A percentile compares a stretch with the other conserved stretches of the same genome.
Conservation (phyloP, 2,888 invertebrate genomes). For the Drosophila barbarae region DNA sequence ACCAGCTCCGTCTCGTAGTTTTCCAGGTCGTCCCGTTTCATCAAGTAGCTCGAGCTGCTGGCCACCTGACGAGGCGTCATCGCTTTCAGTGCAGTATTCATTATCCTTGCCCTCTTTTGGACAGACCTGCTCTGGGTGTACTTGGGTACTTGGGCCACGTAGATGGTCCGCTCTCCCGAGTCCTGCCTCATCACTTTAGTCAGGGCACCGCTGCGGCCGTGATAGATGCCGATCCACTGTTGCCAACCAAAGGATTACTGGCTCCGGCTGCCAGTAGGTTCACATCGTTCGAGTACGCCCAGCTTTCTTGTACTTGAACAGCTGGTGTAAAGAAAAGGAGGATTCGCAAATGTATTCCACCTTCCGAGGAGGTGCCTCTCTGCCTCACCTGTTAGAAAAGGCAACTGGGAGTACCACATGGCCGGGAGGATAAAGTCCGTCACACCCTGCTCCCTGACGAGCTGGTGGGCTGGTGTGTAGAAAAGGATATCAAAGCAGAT, state of each 20-base stretch:
- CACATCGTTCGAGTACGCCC: constrained; percentile 84
- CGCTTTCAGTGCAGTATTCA: no score
- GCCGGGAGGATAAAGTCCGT: constrained; percentile 81
- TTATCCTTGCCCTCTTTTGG: no score
- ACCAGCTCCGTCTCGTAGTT: no score
- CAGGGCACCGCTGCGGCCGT: constrained; percentile 77
- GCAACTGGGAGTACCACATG: constrained; percentile 91
- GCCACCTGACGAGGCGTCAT: no score
- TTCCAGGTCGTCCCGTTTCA: no score
- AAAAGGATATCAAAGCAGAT: constrained; percentile 91
- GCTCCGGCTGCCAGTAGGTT: constrained; percentile 87
- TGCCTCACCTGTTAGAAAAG: constrained; percentile 83
- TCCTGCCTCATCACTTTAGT: no score
- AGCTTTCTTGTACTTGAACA: constrained; percentile 85
- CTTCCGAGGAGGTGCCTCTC: neutral
- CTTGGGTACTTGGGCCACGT: no score
- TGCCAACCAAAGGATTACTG: constrained; percentile 83
- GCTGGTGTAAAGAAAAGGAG: constrained; percentile 76
- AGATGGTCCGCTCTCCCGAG: no score
- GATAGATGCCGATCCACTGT: constrained; percentile 88
- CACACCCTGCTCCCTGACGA: constrained; percentile 32
- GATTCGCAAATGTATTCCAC: neutral
- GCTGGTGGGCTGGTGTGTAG: constrained; percentile 84
- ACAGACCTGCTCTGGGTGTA: no score
- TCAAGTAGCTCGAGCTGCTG: no score